A percentile compares a stretch with the other conserved stretches of the same genome.
Evolutionary conservation across 1,140 invertebrate genomes (phyloP).

Genomic region (Cotesia glomerata): DNA sequence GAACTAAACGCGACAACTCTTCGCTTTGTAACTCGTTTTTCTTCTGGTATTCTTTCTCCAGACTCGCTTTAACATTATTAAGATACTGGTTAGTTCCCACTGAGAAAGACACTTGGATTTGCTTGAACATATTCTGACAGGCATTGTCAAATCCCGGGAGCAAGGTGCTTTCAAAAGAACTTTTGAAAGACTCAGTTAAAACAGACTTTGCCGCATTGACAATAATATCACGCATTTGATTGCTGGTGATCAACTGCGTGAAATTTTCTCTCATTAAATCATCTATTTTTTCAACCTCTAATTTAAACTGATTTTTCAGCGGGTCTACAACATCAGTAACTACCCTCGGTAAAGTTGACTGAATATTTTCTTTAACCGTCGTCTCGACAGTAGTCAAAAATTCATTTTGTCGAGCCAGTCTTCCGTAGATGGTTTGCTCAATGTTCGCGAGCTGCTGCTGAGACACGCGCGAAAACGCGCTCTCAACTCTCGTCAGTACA

Average conservation of each 20-base stretch:
- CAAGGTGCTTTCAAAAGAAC: constrained; percentile 75
- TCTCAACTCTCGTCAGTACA: constrained; percentile 48
- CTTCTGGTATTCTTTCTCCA: constrained; percentile 52
- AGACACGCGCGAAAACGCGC: constrained; percentile 48
- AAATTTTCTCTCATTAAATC: constrained; percentile 79
- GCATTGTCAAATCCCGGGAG: constrained; percentile 86
- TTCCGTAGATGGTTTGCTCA: constrained; percentile 62
- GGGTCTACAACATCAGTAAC: constrained; percentile 73
- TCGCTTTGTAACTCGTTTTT: constrained; percentile 53
- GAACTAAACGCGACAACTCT: constrained; percentile 41
- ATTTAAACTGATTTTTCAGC: constrained; percentile 74
- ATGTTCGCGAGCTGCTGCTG: constrained; percentile 55
- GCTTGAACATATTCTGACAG: constrained; percentile 83
- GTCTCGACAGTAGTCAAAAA: constrained; percentile 68
- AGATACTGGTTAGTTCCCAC: constrained; percentile 82
- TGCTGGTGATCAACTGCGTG: constrained; percentile 74
- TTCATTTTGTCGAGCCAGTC: constrained; percentile 60
- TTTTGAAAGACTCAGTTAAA: constrained; percentile 75
- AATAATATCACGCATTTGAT: constrained; percentile 78
- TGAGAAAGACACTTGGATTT: constrained; percentile 86
- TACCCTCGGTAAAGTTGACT: constrained; percentile 67
- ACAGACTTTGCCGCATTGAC: constrained; percentile 70
- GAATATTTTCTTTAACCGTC: constrained; percentile 73
- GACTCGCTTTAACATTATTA: constrained; percentile 48
- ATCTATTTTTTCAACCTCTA: constrained; percentile 79